These are phyloP conservation scores for Protonibea diacanthus DNA, from an alignment of 2,797 vertebrate genomes.

Conservation along the genomic window DNA sequence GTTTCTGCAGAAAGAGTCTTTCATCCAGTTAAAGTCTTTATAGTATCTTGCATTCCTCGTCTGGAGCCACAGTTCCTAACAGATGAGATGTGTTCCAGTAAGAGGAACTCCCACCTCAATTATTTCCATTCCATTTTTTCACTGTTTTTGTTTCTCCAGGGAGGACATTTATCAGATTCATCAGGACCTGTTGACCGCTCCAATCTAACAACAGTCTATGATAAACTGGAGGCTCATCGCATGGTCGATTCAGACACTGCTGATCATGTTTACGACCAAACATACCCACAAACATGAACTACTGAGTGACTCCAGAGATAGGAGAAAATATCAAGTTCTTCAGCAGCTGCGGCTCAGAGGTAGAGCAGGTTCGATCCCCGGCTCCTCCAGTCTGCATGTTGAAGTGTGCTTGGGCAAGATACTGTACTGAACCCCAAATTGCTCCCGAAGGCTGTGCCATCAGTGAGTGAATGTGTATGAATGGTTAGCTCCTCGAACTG, in stretches of 20 bases:
- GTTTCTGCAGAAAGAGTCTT: neutral
- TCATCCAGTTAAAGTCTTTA: neutral
- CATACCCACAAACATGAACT: neutral
- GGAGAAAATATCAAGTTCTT: neutral
- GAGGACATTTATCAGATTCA: neutral
- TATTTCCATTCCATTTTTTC: no score
- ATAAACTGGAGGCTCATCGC: constrained; percentile 15
- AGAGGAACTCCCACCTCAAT: neutral
- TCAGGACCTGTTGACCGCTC: rapidly evolving
- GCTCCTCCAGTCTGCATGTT: no score
- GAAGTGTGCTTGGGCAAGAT: no score
- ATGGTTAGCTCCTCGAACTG: no score
- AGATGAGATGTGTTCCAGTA: neutral
- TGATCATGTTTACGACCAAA: neutral
- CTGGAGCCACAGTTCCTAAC: neutral
- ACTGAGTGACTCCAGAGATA: neutral
- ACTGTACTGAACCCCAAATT: no score
- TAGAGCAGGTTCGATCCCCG: no score
- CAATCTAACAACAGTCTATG: constrained; percentile 13
- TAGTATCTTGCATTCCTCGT: neutral
- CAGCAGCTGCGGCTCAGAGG: no score
- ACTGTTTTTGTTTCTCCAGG: neutral
- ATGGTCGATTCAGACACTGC: neutral
- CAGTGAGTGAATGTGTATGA: no score
- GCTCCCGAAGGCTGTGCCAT: no score